A percentile compares a stretch with the other conserved stretches of the same genome.
Conservation (phyloP, 37 sponge, comb jelly and placozoan species). For the Spongilla lacustris region DNA sequence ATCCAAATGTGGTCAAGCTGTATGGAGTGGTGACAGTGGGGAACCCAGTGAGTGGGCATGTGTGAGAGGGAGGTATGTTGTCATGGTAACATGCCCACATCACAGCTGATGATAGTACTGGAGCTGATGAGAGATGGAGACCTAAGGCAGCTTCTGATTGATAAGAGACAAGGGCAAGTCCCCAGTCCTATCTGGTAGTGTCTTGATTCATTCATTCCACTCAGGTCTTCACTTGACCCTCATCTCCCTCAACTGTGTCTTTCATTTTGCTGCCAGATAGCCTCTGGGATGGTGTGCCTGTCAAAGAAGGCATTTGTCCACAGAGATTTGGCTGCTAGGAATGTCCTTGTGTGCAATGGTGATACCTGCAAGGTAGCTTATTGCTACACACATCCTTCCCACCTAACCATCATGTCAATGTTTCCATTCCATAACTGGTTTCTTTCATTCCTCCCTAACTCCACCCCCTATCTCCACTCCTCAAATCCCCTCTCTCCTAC, state of each 20-base stretch:
- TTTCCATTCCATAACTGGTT: too few species aligned
- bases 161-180: background rate
- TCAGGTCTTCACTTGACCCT: background rate
- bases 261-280: background rate
- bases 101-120: conserved; percentile 71
- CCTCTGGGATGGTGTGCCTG: conserved; percentile 17
- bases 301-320: conserved; percentile 27
- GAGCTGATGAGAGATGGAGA: conserved; percentile 75
- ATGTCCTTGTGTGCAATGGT: background rate
- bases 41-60: conserved; percentile 33
- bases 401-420: too few species aligned
- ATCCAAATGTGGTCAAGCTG: conserved; percentile 51
- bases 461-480: too few species aligned
- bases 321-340: conserved; percentile 40
- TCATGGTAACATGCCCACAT: background rate
- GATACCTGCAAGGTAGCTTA: background rate
- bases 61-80: background rate
- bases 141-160: conserved; percentile 22
- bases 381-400: too few species aligned
- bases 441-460: too few species aligned
- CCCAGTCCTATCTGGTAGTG: background rate
- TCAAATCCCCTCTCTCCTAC: background rate
- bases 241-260: background rate
- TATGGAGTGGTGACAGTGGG: conserved; percentile 58
- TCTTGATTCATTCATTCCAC: background rate